Conservation (phyloP, 1,140 invertebrate species). For the Drosophila pseudoobscura region DNA sequence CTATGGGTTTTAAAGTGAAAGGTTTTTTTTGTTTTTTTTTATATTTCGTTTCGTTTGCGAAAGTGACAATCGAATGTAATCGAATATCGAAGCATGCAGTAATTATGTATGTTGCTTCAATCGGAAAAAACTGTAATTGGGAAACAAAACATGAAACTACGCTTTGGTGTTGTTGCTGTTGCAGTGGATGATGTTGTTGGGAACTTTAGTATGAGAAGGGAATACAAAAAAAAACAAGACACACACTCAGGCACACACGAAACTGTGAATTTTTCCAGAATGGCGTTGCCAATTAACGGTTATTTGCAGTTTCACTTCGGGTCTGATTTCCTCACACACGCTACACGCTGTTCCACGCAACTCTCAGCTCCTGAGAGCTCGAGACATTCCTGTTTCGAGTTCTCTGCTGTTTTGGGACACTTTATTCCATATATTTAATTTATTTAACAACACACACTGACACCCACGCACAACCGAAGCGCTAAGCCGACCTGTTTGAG, state of each 20-base stretch:
- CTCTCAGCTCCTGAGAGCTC: too few species aligned
- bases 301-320: constrained; percentile 35
- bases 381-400: constrained; percentile 3
- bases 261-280: constrained; percentile 13
- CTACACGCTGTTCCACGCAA: background rate
- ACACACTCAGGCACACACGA: constrained; percentile 1
- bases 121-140: too few species aligned
- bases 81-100: too few species aligned
- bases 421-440: constrained; percentile 23
- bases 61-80: too few species aligned
- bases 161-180: too few species aligned
- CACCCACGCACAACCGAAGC: constrained; percentile 16
- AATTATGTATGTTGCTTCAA: too few species aligned
- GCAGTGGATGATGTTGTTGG: background rate
- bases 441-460: constrained; percentile 27
- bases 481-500: background rate
- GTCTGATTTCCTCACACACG: constrained; percentile 17
- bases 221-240: constrained; percentile 12
- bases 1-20: constrained; percentile 67
- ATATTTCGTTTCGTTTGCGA: background rate
- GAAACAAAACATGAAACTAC: too few species aligned
- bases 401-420: constrained; percentile 14
- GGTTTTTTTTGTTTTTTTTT: constrained; percentile 46
- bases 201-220: background rate
- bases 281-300: constrained; percentile 21